Conservation (phyloP, 2,888 invertebrate genomes). For the Atethmia centrago region DNA sequence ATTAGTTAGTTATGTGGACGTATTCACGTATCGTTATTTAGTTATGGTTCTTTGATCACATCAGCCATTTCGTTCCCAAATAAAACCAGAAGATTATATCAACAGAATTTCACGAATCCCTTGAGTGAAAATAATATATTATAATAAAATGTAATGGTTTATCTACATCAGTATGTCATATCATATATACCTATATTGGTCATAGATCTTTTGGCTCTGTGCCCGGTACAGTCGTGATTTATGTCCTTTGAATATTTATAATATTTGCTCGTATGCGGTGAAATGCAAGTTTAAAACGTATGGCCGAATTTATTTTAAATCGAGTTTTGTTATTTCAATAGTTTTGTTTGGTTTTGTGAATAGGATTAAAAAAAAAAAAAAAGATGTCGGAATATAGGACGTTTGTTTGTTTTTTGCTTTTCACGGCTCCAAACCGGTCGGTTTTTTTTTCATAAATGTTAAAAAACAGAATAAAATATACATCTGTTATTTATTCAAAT, state of each 20-base stretch:
- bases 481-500: neutral
- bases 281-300: conserved; percentile 40
- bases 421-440: neutral
- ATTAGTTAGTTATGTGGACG: neutral
- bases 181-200: conserved; percentile 45
- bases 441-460: neutral
- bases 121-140: conserved; percentile 20
- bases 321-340: conserved; percentile 18
- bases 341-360: conserved; percentile 17
- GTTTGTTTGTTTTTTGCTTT: neutral
- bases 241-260: conserved; percentile 48
- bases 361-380: rapidly evolving
- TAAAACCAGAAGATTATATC: too few relatives aligned
- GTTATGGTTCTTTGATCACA: neutral
- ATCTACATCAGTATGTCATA: conserved; percentile 32
- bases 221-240: conserved; percentile 47
- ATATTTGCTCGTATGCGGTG: conserved; percentile 17
- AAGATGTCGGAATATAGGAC: neutral
- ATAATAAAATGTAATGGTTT: conserved; percentile 28
- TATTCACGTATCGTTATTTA: neutral
- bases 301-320: conserved; percentile 27
- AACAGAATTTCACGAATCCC: conserved; percentile 13
- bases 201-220: conserved; percentile 52
- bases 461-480: neutral
- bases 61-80: too few relatives aligned